Evolutionary conservation across 2,797 vertebrate species (phyloP), one percentile per base, ranked within the genome.

Genomic region (Phoebastria nigripes): DNA sequence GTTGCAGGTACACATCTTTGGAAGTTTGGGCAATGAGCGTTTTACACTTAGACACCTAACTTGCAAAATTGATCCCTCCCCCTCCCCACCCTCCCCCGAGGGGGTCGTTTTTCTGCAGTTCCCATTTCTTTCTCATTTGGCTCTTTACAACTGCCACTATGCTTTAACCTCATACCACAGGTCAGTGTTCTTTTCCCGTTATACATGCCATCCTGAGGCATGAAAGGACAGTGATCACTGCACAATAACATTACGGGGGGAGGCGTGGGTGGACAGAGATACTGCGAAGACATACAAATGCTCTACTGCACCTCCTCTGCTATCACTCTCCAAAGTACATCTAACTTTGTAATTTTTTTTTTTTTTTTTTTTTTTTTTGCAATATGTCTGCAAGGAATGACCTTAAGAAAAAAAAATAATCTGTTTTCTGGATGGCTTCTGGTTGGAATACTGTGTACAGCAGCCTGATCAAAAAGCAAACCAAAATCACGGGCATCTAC

Each of bases 51-150:
- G 35, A 62, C 7, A 26, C 7, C 9, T 6, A 55, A 54, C 47
- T 58, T 63, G 35, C 18, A 80, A 46, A 65, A 49, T 37, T 33
- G 28, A 65, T 71, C 2, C 37, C 37, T 37, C 37, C 37, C 15
- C 9, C 9, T 12, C 8, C 12, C 4, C 28, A 9, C 17, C 54
- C 31, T 15, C 5, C 4, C 2, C 15, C 1, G 0, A 9, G 35
- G n/a, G 3, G 4, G 5, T 26, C 0, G 3, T 55, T 78, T 71
- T 89, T 41, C 42, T 82, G 44, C 41, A 35, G 15, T 70, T 95
- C n/a, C 31, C 17, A 52, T 67, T 86, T 71, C 44, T 81, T 83
- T 90, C 46, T 88, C 18, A 33, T 47, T 66, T 88, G 82, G 33
- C 29, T 55, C 37, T 54, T 87, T 72, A 65, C 26, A 69, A 41